Percentiles rank a stretch among this genome's conserved stretches.
Evolutionary conservation across 2,113 vertebrate genomes (phyloP).

Genomic region (Gavia stellata): DNA sequence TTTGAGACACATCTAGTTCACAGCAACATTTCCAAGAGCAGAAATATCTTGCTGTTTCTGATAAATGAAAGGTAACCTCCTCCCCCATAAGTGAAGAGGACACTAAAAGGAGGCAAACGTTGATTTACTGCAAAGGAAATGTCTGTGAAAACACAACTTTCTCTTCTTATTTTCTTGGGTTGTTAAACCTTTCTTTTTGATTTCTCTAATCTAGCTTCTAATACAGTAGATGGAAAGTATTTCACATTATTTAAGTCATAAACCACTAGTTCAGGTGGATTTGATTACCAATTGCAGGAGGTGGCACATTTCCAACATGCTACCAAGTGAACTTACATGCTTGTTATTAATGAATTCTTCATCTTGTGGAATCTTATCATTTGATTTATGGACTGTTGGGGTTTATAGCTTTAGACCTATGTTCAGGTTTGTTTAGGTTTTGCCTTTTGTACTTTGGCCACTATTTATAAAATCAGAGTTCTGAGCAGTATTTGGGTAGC

Average conservation of each 20-base stretch:
- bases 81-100: neutral
- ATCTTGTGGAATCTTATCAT: slow-evolving; percentile 28
- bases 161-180: slow-evolving; percentile 10
- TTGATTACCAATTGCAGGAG: neutral
- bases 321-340: neutral
- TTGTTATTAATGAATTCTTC: slow-evolving; percentile 21
- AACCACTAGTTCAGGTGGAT: slow-evolving; percentile 28
- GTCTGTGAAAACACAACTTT: slow-evolving; percentile 13
- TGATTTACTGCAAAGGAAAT: slow-evolving; percentile 24
- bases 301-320: slow-evolving; percentile 16
- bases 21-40: neutral
- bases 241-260: neutral
- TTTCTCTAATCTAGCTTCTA: slow-evolving; percentile 30
- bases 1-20: neutral
- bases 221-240: slow-evolving; percentile 24
- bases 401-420: slow-evolving; percentile 16
- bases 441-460: neutral
- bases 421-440: slow-evolving; percentile 16
- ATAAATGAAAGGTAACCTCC: neutral
- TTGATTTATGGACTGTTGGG: slow-evolving; percentile 38
- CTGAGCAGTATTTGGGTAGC: neutral
- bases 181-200: slow-evolving; percentile 11
- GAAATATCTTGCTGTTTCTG: neutral
- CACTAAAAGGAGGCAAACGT: neutral
- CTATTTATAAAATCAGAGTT: slow-evolving; percentile 3